Conservation (phyloP, 2,888 invertebrate genomes). For the Stenodera caucasica region DNA sequence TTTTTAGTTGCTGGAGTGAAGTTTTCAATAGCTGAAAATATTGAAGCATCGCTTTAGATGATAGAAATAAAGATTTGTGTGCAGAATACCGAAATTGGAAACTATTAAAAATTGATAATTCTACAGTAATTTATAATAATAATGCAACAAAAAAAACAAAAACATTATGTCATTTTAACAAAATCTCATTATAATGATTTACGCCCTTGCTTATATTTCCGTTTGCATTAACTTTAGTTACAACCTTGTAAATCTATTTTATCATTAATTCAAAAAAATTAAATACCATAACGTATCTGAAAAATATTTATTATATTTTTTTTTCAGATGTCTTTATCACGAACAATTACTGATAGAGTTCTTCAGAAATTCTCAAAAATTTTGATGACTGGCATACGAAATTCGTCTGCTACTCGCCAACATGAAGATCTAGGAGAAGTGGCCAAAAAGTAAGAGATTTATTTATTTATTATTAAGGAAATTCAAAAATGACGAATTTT, state of each 20-base stretch:
- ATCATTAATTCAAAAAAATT: not conserved
- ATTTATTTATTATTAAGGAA: too few relatives aligned
- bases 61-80: too few relatives aligned
- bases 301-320: conserved; percentile 9
- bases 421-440: not conserved
- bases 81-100: not conserved
- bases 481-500: too few relatives aligned
- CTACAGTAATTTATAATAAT: not conserved
- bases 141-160: not conserved
- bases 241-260: not conserved
- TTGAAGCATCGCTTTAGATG: too few relatives aligned
- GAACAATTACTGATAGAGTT: conserved; percentile 25
- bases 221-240: not conserved
- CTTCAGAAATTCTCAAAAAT: conserved; percentile 27
- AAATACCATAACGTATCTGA: not conserved
- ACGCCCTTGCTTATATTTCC: conserved; percentile 7
- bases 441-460: not conserved
- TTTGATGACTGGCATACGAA: not conserved
- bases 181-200: not conserved
- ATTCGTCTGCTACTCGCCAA: not conserved
- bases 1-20: too few relatives aligned
- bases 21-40: too few relatives aligned
- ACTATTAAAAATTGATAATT: not conserved
- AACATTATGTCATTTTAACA: not conserved
- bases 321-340: conserved; percentile 37